These are phyloP conservation scores for Xestia sexstrigata DNA, from an alignment of 2,888 invertebrate species.

Conservation along the genomic window DNA sequence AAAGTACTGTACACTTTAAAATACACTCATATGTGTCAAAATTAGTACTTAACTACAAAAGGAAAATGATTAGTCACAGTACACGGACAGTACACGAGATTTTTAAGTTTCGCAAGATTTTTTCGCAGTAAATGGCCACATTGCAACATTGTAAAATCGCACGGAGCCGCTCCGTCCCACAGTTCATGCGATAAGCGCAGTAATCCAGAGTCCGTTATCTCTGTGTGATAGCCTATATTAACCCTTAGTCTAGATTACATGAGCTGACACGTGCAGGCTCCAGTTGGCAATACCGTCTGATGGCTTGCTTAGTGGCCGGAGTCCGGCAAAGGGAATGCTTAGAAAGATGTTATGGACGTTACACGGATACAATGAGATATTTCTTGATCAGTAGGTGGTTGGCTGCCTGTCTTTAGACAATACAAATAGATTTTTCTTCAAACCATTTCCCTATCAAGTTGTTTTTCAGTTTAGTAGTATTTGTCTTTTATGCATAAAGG, in stretches of 20 bases:
- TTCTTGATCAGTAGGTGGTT: not conserved
- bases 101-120: not conserved
- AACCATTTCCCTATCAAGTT: not conserved
- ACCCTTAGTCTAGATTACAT: not conserved
- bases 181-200: conserved; percentile 36
- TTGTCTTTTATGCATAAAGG: not conserved
- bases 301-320: not conserved
- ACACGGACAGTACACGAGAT: not conserved
- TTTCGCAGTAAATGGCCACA: not conserved
- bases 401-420: not conserved
- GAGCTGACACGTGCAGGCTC: conserved; percentile 37
- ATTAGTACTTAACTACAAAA: not conserved
- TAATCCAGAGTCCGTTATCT: conserved; percentile 44
- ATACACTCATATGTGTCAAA: not conserved
- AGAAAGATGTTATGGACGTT: not conserved
- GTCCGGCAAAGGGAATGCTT: not conserved
- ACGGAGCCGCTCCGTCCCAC: not conserved
- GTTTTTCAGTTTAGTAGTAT: not conserved
- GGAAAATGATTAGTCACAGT: not conserved
- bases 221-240: conserved; percentile 27
- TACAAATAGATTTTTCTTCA: not conserved
- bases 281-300: conserved; percentile 6
- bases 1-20: not conserved
- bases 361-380: not conserved
- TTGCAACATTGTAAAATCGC: conserved; percentile 20